A percentile compares a stretch with the other conserved stretches of the same genome.
These are phyloP conservation scores for Trachelus tabidus DNA, from an alignment of 2,888 invertebrate genomes.

Conservation along the genomic window DNA sequence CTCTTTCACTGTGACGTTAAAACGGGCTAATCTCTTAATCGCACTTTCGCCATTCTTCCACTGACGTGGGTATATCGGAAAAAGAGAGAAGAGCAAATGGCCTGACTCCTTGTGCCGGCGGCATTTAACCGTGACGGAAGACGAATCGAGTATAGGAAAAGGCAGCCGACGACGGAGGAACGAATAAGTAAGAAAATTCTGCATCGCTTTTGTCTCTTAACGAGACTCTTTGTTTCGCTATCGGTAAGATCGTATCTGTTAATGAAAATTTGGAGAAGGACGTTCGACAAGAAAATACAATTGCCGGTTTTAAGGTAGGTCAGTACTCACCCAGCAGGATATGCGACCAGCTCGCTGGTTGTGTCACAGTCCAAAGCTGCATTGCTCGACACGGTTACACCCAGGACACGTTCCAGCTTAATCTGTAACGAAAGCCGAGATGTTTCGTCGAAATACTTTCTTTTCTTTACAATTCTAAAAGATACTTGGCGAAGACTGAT, in stretches of 20 bases:
- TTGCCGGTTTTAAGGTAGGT: constrained; percentile 1
- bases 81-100: background rate
- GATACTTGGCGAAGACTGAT: background rate
- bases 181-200: constrained; percentile 9
- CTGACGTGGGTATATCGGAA: constrained; percentile 22
- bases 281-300: background rate
- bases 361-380: constrained; percentile 91
- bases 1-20: constrained; percentile 37
- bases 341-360: constrained; percentile 88
- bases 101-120: background rate
- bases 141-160: background rate
- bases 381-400: constrained; percentile 93
- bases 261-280: background rate
- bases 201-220: constrained; percentile 15
- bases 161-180: background rate
- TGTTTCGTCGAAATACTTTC: constrained; percentile 16
- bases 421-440: constrained; percentile 76
- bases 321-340: constrained; percentile 93
- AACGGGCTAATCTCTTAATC: constrained; percentile 45
- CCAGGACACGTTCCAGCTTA: constrained; percentile 93
- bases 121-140: background rate
- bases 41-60: constrained; percentile 56
- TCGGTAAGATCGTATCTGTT: background rate
- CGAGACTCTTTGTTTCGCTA: background rate
- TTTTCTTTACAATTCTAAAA: background rate